Percentiles rank a stretch among this genome's conserved stretches.
phyloP scores from a whole-genome alignment of 2,113 vertebrate species.

The Clinocottus analis region DNA sequence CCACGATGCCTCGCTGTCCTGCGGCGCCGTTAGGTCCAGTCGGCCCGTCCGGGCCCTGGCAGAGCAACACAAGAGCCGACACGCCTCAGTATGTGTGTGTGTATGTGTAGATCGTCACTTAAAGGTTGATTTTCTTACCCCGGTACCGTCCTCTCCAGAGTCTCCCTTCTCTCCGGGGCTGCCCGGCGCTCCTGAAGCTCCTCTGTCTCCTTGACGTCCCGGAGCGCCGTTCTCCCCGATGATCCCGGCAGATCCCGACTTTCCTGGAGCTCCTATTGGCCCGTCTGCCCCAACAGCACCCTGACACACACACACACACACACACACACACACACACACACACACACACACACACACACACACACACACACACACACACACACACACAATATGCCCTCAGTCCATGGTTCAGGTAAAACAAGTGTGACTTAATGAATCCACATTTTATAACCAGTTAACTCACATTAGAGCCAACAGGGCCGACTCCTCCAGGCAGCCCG shows the following conservation, averaged over 20 bases:
- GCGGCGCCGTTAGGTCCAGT: conserved; percentile 90
- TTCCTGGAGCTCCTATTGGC: conserved; percentile 90
- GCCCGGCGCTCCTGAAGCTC: conserved; percentile 87
- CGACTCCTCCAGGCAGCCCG: conserved; percentile 94
- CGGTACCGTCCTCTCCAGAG: conserved; percentile 93
- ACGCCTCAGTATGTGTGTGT: neutral
- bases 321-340: neutral
- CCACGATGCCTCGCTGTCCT: conserved; percentile 96
- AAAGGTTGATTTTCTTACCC: conserved; percentile 73
- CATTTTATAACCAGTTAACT: conserved; percentile 74
- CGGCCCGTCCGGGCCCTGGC: conserved; percentile 94
- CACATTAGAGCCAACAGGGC: conserved; percentile 89
- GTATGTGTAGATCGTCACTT: neutral
- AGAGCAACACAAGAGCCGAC: neutral
- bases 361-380: conserved; percentile 4
- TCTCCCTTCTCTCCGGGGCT: conserved; percentile 93
- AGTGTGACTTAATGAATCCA: neutral
- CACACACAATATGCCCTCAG: neutral
- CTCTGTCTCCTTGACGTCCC: conserved; percentile 90
- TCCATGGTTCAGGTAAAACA: neutral
- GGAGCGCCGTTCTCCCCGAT: conserved; percentile 89
- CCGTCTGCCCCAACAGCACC: conserved; percentile 91
- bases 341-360: neutral
- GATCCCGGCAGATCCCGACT: conserved; percentile 91
- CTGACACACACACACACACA: conserved; percentile 71